Evolutionary conservation across 1,140 invertebrate species (phyloP).

Genomic region (Vanessa tameamea): DNA sequence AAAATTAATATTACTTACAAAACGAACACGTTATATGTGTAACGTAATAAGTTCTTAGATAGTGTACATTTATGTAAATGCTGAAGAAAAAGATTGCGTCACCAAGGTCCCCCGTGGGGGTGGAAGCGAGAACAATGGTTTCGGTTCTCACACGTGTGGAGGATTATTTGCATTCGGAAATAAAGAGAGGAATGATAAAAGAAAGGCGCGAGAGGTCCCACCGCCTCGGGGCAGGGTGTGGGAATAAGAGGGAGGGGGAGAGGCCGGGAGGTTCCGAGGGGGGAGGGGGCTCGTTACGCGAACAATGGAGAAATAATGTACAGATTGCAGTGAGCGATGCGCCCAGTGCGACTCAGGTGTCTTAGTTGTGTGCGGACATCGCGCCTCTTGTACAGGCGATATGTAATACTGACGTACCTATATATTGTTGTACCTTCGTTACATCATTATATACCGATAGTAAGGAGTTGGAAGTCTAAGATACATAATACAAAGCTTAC

Average conservation of each 20-base stretch:
- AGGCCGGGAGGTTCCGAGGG: conserved; percentile 45
- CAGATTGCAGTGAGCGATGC: conserved; percentile 81
- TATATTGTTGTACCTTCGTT: conserved; percentile 3
- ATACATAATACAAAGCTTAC: no score
- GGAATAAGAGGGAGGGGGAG: conserved; percentile 49
- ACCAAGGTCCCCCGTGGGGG: conserved; percentile 74
- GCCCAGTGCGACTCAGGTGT: conserved; percentile 77
- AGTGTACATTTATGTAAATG: conserved; percentile 73
- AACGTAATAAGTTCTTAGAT: conserved; percentile 58
- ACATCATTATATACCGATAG: background rate
- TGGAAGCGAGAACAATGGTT: conserved; percentile 79
- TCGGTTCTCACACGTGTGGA: conserved; percentile 82
- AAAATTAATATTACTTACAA: conserved; percentile 25
- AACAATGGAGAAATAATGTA: conserved; percentile 81
- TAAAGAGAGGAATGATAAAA: conserved; percentile 82
- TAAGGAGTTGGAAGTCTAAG: background rate
- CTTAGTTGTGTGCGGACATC: conserved; percentile 65
- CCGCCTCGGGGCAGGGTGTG: conserved; percentile 70
- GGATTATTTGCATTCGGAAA: conserved; percentile 83
- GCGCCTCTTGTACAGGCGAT: conserved; percentile 51
- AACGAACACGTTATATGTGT: conserved; percentile 35
- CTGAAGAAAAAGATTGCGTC: conserved; percentile 78
- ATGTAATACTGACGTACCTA: conserved; percentile 17
- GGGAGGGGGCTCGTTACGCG: conserved; percentile 75
- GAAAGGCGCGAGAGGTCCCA: conserved; percentile 78